These are phyloP conservation scores for Lacerta agilis DNA, from an alignment of 2,797 vertebrate species.

Conservation along the genomic window DNA sequence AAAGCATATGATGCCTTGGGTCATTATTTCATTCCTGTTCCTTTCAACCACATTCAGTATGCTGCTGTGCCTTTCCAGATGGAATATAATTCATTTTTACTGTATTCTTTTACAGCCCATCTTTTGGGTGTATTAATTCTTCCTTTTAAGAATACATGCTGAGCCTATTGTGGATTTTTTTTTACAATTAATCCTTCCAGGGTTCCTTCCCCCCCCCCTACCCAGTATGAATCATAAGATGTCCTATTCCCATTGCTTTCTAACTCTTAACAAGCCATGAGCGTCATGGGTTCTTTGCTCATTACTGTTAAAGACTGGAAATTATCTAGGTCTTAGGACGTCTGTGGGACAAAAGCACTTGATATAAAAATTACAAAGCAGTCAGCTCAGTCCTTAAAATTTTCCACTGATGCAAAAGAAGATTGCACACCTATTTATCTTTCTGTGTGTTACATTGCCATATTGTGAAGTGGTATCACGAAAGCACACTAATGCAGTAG, in stretches of 20 bases:
- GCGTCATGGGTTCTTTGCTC: not conserved
- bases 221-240: not conserved
- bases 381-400: not conserved
- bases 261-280: not conserved
- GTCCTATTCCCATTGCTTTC: not conserved
- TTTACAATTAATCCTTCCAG: constrained; percentile 10
- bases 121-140: constrained; percentile 13
- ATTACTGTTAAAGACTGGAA: not conserved
- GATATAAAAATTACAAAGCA: not conserved
- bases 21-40: constrained; percentile 20
- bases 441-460: not conserved
- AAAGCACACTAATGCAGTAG: not conserved
- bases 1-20: constrained; percentile 2
- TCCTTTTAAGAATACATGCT: not conserved
- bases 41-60: constrained; percentile 5
- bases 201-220: not conserved
- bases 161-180: constrained; percentile 3
- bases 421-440: not conserved
- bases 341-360: not conserved
- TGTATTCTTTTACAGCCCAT: constrained; percentile 4
- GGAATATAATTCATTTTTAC: constrained; percentile 20
- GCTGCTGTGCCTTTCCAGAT: constrained; percentile 8
- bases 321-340: not conserved
- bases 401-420: not conserved
- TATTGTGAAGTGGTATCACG: not conserved